These are phyloP conservation scores for Salticus scenicus DNA, from an alignment of 2,888 invertebrate species.

Conservation along the genomic window DNA sequence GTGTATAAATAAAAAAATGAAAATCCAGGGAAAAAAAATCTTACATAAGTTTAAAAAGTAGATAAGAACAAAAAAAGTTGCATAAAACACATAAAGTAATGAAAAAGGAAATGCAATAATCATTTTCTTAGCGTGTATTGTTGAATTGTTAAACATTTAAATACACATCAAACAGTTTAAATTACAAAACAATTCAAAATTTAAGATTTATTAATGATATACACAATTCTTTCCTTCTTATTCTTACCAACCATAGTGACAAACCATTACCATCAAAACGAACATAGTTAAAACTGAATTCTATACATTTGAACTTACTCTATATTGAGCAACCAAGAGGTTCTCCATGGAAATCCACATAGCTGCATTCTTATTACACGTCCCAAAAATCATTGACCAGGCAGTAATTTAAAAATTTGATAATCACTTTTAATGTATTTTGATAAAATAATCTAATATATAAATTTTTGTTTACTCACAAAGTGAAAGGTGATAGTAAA, in stretches of 20 bases:
- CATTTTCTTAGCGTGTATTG: neutral
- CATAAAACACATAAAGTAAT: too few species aligned
- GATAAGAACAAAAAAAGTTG: too few species aligned
- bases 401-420: too few species aligned
- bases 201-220: neutral
- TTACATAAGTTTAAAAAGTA: too few species aligned
- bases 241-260: neutral
- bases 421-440: too few species aligned
- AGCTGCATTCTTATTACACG: neutral
- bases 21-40: too few species aligned
- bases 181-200: neutral
- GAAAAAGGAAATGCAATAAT: neutral
- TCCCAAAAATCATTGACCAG: neutral
- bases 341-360: conserved; percentile 22
- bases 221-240: neutral
- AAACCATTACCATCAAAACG: conserved; percentile 30
- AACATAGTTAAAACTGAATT: neutral
- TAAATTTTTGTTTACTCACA: too few species aligned
- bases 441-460: too few species aligned
- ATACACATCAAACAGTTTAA: neutral
- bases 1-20: too few species aligned
- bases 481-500: too few species aligned
- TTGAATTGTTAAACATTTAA: neutral
- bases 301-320: conserved; percentile 4
- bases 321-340: neutral